Percentiles rank a stretch among this genome's conserved stretches.
Evolutionary conservation across 2,113 vertebrate genomes (phyloP).

Genomic region (Erythrolamprus reginae): DNA sequence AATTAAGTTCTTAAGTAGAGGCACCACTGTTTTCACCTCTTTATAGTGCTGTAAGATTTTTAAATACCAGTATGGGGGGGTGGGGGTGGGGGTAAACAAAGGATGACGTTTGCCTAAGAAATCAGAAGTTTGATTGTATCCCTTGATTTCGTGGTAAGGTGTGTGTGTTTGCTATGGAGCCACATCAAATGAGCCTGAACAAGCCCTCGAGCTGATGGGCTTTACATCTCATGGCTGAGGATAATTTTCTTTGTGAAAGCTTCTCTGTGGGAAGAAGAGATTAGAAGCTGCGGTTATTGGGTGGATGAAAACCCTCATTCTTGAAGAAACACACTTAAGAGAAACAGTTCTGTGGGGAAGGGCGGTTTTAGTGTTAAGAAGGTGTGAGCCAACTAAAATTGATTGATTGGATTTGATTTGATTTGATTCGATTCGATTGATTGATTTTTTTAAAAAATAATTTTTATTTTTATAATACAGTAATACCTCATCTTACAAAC

Average conservation of each 20-base stretch:
- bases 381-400: background rate
- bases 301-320: background rate
- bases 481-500: too few relatives aligned
- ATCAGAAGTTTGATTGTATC: background rate
- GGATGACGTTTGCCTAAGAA: background rate
- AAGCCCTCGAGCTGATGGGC: background rate
- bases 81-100: background rate
- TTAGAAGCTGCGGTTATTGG: background rate
- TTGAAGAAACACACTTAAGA: background rate
- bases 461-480: background rate
- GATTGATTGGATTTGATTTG: too few relatives aligned
- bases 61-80: background rate
- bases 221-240: background rate
- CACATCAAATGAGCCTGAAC: background rate
- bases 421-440: too few relatives aligned
- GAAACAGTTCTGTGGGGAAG: background rate
- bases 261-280: background rate
- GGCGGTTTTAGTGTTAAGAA: background rate
- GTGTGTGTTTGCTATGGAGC: background rate
- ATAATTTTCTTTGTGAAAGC: background rate
- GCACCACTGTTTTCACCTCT: background rate
- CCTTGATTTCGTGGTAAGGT: background rate
- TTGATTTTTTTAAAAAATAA: background rate
- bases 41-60: background rate
- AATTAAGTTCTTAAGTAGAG: background rate